Conservation (phyloP, 2,888 invertebrate species). For the Piscicola geometra region DNA sequence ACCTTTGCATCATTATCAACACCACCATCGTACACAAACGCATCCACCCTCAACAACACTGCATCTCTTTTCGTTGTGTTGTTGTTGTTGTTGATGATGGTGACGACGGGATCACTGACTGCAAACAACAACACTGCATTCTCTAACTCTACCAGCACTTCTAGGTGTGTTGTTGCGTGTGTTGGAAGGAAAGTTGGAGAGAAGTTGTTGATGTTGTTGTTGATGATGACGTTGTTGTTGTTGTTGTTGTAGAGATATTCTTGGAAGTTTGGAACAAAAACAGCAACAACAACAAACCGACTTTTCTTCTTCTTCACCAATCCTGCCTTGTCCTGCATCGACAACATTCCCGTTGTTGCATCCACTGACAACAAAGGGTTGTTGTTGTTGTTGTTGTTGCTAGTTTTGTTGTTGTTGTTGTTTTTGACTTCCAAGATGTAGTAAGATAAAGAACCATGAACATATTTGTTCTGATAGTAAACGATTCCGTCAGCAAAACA, state of each 20-base stretch:
- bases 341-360: not conserved
- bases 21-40: not conserved
- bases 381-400: conserved; percentile 1
- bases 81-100: not conserved
- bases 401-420: conserved; percentile 1
- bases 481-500: too few relatives aligned
- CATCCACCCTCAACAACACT: not conserved
- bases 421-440: too few relatives aligned
- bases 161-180: not conserved
- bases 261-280: not conserved
- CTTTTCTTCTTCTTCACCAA: not conserved
- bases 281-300: not conserved
- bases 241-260: not conserved
- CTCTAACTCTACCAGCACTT: not conserved
- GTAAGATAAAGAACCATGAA: too few relatives aligned
- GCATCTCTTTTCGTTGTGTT: not conserved
- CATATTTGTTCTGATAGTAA: too few relatives aligned
- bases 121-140: not conserved
- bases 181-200: not conserved
- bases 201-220: not conserved
- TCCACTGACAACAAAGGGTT: not conserved
- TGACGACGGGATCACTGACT: not conserved
- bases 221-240: not conserved
- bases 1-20: not conserved
- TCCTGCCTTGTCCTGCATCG: not conserved